phyloP scores from a whole-genome alignment of 2,888 invertebrate species.

The Lamproptera curius region DNA sequence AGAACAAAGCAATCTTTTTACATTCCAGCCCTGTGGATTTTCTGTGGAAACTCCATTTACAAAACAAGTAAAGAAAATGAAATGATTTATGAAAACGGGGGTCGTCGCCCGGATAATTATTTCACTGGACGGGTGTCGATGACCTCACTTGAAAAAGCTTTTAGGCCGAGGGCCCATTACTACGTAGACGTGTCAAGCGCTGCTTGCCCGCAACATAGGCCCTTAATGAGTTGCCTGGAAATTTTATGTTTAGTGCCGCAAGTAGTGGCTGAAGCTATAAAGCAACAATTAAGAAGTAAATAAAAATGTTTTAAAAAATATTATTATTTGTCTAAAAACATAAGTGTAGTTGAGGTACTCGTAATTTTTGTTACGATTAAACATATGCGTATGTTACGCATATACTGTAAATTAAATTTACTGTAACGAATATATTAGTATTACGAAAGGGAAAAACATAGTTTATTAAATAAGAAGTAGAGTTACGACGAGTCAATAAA shows the following conservation, averaged over 20 bases:
- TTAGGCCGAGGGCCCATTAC: constrained; percentile 6
- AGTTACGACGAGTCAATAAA: too few relatives aligned
- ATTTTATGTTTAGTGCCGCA: neutral
- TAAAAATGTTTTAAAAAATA: neutral
- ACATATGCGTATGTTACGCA: neutral
- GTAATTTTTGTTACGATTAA: neutral
- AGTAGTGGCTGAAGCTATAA: neutral
- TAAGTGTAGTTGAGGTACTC: neutral
- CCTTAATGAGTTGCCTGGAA: neutral
- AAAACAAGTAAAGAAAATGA: too few relatives aligned
- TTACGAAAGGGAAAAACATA: too few relatives aligned
- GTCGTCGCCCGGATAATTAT: neutral
- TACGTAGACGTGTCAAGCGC: constrained; percentile 8
- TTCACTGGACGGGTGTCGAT: neutral
- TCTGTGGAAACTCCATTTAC: too few relatives aligned
- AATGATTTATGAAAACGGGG: too few relatives aligned
- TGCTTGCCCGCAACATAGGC: constrained; percentile 1
- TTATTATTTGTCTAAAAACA: neutral
- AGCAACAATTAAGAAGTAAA: neutral
- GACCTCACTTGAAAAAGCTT: constrained; percentile 7
- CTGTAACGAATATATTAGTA: too few relatives aligned
- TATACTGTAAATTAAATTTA: neutral
- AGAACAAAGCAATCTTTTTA: too few relatives aligned
- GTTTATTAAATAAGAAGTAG: too few relatives aligned
- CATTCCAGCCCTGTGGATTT: too few relatives aligned